phyloP scores from a whole-genome alignment of 2,888 invertebrate species.

The Ceratothoa steindachneri region DNA sequence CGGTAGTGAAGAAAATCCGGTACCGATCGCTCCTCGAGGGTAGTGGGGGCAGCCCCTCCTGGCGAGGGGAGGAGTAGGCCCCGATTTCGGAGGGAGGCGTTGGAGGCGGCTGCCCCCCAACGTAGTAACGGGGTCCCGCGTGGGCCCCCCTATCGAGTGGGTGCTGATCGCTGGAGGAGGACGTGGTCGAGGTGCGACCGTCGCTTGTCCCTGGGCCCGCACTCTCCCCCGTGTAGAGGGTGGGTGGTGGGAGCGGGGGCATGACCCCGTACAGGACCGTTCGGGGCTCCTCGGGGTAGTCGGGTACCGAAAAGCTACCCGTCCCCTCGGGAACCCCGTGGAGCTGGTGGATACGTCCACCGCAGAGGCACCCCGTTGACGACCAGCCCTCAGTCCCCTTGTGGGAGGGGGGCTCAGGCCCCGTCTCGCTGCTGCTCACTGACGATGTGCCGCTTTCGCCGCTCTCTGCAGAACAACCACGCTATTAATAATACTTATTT shows the following conservation, averaged over 20 bases:
- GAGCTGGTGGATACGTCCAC: background rate
- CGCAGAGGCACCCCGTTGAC: background rate
- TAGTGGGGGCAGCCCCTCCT: slow-evolving; percentile 28
- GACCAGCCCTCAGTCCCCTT: too few species aligned
- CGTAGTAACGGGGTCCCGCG: slow-evolving; percentile 33
- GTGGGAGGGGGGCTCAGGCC: too few species aligned
- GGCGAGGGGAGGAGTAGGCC: slow-evolving; percentile 17
- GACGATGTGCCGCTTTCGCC: too few species aligned
- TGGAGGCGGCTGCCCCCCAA: slow-evolving; percentile 28
- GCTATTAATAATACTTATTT: too few species aligned
- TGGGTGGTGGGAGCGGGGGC: slow-evolving; percentile 12
- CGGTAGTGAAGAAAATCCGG: slow-evolving; percentile 40
- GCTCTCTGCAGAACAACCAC: too few species aligned
- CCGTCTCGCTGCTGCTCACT: too few species aligned
- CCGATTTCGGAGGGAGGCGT: slow-evolving; percentile 31
- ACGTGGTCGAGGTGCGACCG: slow-evolving; percentile 36
- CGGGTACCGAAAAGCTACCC: background rate
- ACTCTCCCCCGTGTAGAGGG: slow-evolving; percentile 28
- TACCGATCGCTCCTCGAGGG: slow-evolving; percentile 43
- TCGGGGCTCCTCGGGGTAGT: slow-evolving; percentile 32
- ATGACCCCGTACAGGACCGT: background rate
- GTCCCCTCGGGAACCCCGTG: background rate
- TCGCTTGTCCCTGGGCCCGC: slow-evolving; percentile 43
- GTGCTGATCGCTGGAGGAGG: slow-evolving; percentile 32
- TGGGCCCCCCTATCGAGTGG: slow-evolving; percentile 22